A percentile compares a stretch with the other conserved stretches of the same genome.
Evolutionary conservation across 2,797 vertebrate genomes (phyloP).

Genomic region (Artibeus lituratus): DNA sequence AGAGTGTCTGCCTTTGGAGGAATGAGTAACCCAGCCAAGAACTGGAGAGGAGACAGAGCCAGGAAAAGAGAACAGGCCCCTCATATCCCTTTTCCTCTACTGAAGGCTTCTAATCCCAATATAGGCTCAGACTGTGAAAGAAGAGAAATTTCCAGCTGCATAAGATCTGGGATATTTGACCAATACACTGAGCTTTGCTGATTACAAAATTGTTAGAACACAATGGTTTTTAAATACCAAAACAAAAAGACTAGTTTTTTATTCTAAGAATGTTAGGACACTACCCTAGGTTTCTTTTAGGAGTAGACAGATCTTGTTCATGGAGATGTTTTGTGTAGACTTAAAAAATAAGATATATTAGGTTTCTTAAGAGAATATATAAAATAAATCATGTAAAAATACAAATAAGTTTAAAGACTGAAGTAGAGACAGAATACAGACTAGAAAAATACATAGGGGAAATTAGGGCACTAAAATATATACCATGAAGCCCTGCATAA

Average conservation of each 20-base stretch:
- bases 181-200: neutral
- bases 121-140: neutral
- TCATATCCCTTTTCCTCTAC: neutral
- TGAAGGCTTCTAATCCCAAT: neutral
- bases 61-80: neutral
- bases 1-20: neutral
- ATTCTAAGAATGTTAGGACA: neutral
- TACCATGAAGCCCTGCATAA: neutral
- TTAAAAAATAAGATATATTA: neutral
- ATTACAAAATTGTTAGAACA: neutral
- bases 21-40: neutral
- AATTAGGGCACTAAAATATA: neutral
- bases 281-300: neutral
- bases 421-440: neutral
- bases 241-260: neutral
- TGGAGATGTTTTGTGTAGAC: neutral
- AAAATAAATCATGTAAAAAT: neutral
- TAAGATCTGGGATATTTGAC: neutral
- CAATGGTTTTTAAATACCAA: neutral
- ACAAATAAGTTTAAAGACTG: neutral
- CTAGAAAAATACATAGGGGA: neutral
- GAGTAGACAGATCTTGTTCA: neutral
- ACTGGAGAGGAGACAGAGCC: neutral
- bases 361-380: neutral
- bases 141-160: neutral